Base-by-base conservation (phyloP, 2,888 invertebrate genomes). In the Vannuccia rotundouncinata region DNA sequence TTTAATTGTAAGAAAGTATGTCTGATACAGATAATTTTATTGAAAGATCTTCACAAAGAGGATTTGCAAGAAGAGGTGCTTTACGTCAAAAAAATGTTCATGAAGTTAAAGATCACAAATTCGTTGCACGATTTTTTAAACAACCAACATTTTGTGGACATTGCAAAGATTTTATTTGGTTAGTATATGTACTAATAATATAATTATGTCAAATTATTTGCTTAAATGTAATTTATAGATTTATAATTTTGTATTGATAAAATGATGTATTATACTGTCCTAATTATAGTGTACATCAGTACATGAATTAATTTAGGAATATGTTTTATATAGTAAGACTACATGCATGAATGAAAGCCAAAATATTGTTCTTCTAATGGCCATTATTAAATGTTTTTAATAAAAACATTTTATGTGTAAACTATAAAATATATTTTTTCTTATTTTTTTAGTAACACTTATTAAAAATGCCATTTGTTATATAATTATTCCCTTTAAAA, bases 111-210 rank as follows among this genome's bases (percentile, higher is more conserved):
- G 95, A 95, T 90, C 99, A 99, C 91, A 95, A 95, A 90, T 99
- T 99, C 89, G 95, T 98, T 90, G 96, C 98, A 84, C 91, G 99
- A 83, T 99, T 99, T 92, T 99, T 99, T 91, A 98, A 99, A 91
- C 99, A 99, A 90, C 99, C 99, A 75, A 99, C 99, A 79, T 99
- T 99, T 90, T 99, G 99, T 90, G 96, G 97, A 85, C 99, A 99
- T 90, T 99, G 99, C 92, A 99, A 99, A 91, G 99, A 99, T 90
- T 99, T 99, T 90, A 97, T 99, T 89, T 99, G 99, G 99, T 97
- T 89, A 93, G 95, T 91, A 29, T 45, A 45, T 17, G 10, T 66
- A 66, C 25, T 5, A 66, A 66, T 66, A n/a, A 13, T 66, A 66
- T 2, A 13, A 5, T 66, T 66, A 5, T 66, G 10, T 22, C 66